These are phyloP conservation scores for Festucalex cinctus DNA, from an alignment of 2,113 vertebrate genomes.

Conservation along the genomic window DNA sequence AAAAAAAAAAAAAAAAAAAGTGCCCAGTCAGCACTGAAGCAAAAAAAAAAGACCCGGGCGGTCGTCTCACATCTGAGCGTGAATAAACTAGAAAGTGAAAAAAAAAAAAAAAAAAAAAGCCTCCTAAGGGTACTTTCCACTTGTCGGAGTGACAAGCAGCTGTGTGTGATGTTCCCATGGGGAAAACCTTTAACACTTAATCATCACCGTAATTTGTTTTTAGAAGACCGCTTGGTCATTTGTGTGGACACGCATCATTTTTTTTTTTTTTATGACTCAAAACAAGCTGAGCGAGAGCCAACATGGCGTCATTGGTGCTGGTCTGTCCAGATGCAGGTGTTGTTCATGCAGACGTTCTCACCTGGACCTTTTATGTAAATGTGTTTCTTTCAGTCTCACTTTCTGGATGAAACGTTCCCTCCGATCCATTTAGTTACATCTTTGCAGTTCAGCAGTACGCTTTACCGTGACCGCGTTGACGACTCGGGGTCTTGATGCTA, in stretches of 20 bases:
- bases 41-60: slow-evolving; percentile 16
- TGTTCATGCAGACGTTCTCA: slow-evolving; percentile 1
- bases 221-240: not conserved
- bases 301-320: not conserved
- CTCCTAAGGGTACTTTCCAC: slow-evolving; percentile 47
- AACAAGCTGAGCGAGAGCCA: not conserved
- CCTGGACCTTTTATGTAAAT: slow-evolving; percentile 41
- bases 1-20: not conserved
- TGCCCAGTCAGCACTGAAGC: slow-evolving; percentile 4
- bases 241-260: not conserved
- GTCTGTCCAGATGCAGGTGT: slow-evolving; percentile 3
- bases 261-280: not conserved
- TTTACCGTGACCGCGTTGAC: slow-evolving; percentile 38
- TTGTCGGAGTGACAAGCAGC: slow-evolving; percentile 46
- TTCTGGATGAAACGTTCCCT: not conserved
- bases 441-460: slow-evolving; percentile 1
- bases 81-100: slow-evolving; percentile 35
- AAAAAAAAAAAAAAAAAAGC: slow-evolving; percentile 22
- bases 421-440: not conserved
- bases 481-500: slow-evolving; percentile 28
- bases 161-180: slow-evolving; percentile 26
- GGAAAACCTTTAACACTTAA: slow-evolving; percentile 17
- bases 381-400: slow-evolving; percentile 27
- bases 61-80: slow-evolving; percentile 18
- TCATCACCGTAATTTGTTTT: not conserved